Conservation (phyloP, 2,888 invertebrate genomes). For the Oscheius sp. region DNA sequence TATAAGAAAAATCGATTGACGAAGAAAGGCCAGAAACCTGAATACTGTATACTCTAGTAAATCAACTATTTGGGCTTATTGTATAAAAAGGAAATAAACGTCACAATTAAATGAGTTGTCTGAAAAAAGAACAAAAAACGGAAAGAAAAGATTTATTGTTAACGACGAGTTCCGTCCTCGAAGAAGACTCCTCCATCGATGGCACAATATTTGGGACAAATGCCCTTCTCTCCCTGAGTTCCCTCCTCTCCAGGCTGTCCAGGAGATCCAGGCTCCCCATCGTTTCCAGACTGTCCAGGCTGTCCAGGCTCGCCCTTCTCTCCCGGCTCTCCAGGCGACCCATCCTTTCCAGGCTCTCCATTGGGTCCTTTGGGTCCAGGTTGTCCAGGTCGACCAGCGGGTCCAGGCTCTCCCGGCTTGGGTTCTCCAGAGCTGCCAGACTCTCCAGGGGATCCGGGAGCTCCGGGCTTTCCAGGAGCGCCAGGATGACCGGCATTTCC, state of each 20-base stretch:
- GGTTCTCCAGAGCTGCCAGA: too few species aligned
- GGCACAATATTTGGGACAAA: constrained; percentile 61
- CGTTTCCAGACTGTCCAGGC: constrained; percentile 39
- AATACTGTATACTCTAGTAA: too few species aligned
- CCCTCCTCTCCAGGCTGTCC: constrained; percentile 30
- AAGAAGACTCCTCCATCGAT: constrained; percentile 67
- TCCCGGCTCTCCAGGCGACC: constrained; percentile 45
- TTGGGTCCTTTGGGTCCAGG: constrained; percentile 48
- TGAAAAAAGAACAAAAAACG: too few species aligned
- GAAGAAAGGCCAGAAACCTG: too few species aligned
- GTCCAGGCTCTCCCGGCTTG: constrained; percentile 50
- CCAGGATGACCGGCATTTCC: constrained; percentile 41
- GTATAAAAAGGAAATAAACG: too few species aligned
- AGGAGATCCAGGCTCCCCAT: constrained; percentile 8
- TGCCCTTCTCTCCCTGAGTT: constrained; percentile 52
- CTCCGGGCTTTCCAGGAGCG: constrained; percentile 42
- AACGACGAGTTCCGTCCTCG: constrained; percentile 68
- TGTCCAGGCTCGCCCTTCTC: constrained; percentile 52
- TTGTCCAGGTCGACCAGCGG: constrained; percentile 50
- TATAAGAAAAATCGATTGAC: too few species aligned
- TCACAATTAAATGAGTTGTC: too few species aligned
- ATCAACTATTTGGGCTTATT: too few species aligned
- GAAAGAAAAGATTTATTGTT: too few species aligned
- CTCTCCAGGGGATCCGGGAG: too few species aligned
- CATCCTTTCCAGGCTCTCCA: constrained; percentile 49